Evolutionary conservation across 2,797 vertebrate genomes (phyloP), one percentile per base, ranked within the genome.

Genomic region (Nannoperca australis): DNA sequence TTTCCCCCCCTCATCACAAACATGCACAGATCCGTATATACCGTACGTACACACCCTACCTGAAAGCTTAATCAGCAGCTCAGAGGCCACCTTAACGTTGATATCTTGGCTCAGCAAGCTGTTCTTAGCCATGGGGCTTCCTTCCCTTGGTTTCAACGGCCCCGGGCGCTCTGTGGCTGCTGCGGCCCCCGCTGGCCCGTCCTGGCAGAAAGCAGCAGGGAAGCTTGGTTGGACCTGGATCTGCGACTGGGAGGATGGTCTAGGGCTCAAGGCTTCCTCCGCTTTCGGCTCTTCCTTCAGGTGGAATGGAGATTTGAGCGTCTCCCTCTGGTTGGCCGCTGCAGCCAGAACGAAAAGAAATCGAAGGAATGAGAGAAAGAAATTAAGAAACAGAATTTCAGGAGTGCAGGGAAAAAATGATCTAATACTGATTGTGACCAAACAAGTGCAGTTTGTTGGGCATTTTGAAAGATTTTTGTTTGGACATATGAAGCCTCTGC

Each of bases 251-350:
- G 92, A 90, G 95, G 95, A 89, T 70, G 96, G 92, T 74, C 94
- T 91, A 0, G 94, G 93, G 83, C 95, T 96, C 73, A 92, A 59
- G 13, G 92, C 59, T 84, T 97, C 97, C 83, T 97, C 97, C 65
- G 96, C 95, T 87, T 96, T 96, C 67, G 96, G 97, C 74, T 99
- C 98, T 87, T 99, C 97, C 95, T 99, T 99, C 87, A 98, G 95
- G 93, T 96, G 95, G 94, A 98, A 97, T 32, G 95, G 96, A 81
- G 96, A 95, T 94, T 97, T 98, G 87, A 98, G 93, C 40, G 96
- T 95, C 82, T 99, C 98, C 92, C 97, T 99, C 94, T 99, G 98
- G 95, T 98, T 99, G 91, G 98, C 98, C 89, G 98, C 98, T 99
- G 92, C 22, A 85, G n/a, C 0, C 5, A 40, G 27, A 78, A 51